Conservation (phyloP, 1,140 invertebrate genomes). For the Aplysia californica region DNA sequence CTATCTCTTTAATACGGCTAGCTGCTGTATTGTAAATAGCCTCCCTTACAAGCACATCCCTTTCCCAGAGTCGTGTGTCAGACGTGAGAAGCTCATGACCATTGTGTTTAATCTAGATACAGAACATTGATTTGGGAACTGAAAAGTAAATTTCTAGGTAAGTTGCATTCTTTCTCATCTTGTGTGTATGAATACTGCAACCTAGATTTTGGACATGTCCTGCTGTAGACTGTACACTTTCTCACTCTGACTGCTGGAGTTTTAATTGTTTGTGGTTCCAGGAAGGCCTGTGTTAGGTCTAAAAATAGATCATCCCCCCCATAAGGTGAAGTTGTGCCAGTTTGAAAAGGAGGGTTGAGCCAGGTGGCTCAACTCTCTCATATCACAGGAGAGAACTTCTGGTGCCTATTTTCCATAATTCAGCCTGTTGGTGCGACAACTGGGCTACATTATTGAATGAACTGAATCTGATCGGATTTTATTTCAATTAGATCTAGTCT, state of each 20-base stretch:
- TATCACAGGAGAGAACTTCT: neutral
- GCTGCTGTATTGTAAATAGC: neutral
- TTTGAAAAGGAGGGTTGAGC: neutral
- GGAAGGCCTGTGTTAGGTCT: neutral
- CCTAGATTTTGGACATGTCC: neutral
- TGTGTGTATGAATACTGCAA: neutral
- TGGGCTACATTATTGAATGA: neutral
- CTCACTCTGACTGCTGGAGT: neutral
- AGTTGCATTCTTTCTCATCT: neutral
- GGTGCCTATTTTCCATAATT: neutral
- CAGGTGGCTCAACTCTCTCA: conserved; percentile 3
- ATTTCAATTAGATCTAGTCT: neutral
- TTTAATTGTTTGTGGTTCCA: too few relatives aligned
- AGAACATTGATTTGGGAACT: neutral
- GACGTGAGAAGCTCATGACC: too few relatives aligned
- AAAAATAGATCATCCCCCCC: neutral
- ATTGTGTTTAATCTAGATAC: neutral
- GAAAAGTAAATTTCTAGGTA: neutral
- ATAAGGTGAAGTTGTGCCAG: neutral
- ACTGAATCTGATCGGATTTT: too few relatives aligned
- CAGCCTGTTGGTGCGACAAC: neutral
- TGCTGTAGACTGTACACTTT: neutral
- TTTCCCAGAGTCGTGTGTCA: neutral
- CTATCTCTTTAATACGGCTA: neutral
- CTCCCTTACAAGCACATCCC: neutral